phyloP scores from a whole-genome alignment of 2,113 vertebrate genomes.

The Eudyptes chrysolophus region DNA sequence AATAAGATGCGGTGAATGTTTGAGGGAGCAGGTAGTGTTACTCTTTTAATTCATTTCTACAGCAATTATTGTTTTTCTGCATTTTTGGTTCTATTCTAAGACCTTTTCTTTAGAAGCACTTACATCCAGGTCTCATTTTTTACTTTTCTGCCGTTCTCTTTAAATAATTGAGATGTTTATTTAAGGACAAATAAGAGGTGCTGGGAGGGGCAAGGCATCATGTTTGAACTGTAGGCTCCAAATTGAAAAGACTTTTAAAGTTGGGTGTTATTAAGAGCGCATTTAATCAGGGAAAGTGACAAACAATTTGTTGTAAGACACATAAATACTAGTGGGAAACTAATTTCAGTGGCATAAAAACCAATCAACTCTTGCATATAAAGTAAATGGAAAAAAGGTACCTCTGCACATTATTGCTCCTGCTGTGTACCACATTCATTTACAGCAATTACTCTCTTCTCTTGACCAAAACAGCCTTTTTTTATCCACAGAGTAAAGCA shows the following conservation, averaged over 20 bases:
- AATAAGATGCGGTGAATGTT: not conserved
- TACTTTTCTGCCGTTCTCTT: not conserved
- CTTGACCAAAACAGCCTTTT: not conserved
- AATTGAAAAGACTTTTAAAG: constrained; percentile 54
- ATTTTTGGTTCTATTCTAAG: not conserved
- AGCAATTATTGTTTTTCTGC: not conserved
- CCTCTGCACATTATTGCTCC: not conserved
- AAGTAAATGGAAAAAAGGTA: not conserved
- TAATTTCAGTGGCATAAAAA: constrained; percentile 52
- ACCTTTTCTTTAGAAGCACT: not conserved
- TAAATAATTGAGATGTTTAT: constrained; percentile 10
- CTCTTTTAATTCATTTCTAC: not conserved
- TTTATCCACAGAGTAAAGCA: not conserved
- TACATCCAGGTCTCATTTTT: not conserved
- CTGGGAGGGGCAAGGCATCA: constrained; percentile 7
- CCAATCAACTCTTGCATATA: constrained; percentile 47
- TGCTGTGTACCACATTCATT: not conserved
- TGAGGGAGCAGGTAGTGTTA: not conserved
- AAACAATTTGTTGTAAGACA: constrained; percentile 64
- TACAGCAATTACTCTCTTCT: constrained; percentile 8
- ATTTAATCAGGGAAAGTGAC: constrained; percentile 68
- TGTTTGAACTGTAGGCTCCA: constrained; percentile 53
- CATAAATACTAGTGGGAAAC: constrained; percentile 65
- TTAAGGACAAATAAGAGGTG: constrained; percentile 2
- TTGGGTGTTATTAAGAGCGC: constrained; percentile 41